Evolutionary conservation across 2,888 invertebrate species (phyloP).

Genomic region (Spilosoma lubricipeda): DNA sequence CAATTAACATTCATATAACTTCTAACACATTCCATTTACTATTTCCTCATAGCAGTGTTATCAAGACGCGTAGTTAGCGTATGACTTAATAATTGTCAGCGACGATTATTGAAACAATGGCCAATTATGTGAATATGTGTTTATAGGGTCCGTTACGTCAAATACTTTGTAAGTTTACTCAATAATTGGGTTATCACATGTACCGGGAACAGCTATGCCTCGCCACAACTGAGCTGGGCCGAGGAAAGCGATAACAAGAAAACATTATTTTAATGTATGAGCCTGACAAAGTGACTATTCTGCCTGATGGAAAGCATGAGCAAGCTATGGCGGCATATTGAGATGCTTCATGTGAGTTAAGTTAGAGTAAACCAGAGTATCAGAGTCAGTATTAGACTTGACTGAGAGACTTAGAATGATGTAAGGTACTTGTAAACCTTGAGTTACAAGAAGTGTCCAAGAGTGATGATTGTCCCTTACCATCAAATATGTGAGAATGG

Average conservation of each 20-base stretch:
- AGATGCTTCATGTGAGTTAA: background rate
- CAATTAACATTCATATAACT: background rate
- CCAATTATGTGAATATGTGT: constrained; percentile 38
- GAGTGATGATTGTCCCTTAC: background rate
- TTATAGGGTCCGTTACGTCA: background rate
- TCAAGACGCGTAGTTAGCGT: background rate
- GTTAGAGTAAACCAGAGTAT: background rate
- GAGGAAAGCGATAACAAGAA: too few relatives aligned
- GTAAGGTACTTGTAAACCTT: too few relatives aligned
- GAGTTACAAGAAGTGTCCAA: too few relatives aligned
- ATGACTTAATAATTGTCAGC: constrained; percentile 19
- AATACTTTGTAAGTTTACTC: background rate
- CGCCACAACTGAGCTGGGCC: background rate
- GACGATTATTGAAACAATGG: constrained; percentile 34
- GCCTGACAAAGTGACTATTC: too few relatives aligned
- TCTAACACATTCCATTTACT: constrained; percentile 1
- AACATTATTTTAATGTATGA: too few relatives aligned
- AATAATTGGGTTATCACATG: background rate
- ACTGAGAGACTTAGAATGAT: too few relatives aligned
- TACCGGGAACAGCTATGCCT: background rate
- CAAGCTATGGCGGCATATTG: too few relatives aligned
- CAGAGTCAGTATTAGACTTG: too few relatives aligned
- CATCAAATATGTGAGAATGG: background rate
- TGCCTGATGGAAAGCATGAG: too few relatives aligned
- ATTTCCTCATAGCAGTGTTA: constrained; percentile 17